Evolutionary conservation across 2,797 vertebrate genomes (phyloP).

Genomic region (Channallabes apus): DNA sequence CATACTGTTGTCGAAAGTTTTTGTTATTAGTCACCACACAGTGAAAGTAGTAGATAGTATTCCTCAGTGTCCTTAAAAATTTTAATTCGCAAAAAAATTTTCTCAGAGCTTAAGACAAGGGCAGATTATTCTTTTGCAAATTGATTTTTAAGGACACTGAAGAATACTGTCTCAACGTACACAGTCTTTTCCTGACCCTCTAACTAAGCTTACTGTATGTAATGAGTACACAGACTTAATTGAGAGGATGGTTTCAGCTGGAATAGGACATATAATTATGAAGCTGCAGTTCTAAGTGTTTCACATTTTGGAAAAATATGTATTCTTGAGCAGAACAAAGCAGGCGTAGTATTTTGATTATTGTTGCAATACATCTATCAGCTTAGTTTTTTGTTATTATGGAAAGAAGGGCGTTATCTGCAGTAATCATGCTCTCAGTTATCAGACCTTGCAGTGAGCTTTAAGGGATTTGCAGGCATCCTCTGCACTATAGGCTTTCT

Average conservation of each 20-base stretch:
- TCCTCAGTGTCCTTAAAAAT: constrained; percentile 18
- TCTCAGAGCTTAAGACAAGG: constrained; percentile 28
- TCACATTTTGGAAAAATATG: background rate
- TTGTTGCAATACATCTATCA: background rate
- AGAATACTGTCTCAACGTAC: too few relatives aligned
- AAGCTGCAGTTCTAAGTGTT: background rate
- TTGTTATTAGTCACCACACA: background rate
- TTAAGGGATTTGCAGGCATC: constrained; percentile 65
- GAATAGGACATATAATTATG: constrained; percentile 24
- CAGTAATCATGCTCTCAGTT: constrained; percentile 61
- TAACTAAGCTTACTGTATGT: constrained; percentile 31
- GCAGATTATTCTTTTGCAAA: background rate
- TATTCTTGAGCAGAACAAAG: background rate
- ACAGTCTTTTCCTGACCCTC: constrained; percentile 33
- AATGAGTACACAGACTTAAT: constrained; percentile 40
- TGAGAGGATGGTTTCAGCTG: constrained; percentile 23
- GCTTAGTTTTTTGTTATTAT: constrained; percentile 38
- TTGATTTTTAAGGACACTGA: too few relatives aligned
- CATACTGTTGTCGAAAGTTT: background rate
- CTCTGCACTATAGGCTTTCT: constrained; percentile 47
- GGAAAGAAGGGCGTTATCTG: constrained; percentile 53
- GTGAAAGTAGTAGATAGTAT: background rate
- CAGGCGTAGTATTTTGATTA: background rate
- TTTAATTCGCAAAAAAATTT: constrained; percentile 10
- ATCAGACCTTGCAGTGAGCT: constrained; percentile 57